Evolutionary conservation across 2,888 invertebrate species (phyloP).

Genomic region (Trachelus tabidus): DNA sequence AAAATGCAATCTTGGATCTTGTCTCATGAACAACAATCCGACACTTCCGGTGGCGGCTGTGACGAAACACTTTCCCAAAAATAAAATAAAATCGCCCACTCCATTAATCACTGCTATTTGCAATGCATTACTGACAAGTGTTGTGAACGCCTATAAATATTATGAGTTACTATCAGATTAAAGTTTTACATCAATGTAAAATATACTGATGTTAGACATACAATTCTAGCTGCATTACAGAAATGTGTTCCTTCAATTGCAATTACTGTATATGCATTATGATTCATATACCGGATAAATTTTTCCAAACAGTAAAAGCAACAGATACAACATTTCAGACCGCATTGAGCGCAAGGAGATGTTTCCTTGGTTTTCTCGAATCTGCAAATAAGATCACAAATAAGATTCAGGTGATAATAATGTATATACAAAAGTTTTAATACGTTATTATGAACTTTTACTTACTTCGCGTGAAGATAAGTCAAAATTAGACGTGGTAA

Average conservation of each 20-base stretch:
- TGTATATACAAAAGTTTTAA: neutral
- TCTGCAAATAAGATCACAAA: conserved; percentile 65
- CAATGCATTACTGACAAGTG: conserved; percentile 83
- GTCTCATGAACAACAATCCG: conserved; percentile 81
- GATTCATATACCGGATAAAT: conserved; percentile 91
- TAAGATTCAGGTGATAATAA: neutral
- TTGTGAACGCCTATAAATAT: conserved; percentile 81
- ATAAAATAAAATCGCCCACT: conserved; percentile 91
- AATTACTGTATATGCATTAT: conserved; percentile 94
- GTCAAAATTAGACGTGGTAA: conserved; percentile 89
- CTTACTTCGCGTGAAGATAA: conserved; percentile 90
- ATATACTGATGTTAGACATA: conserved; percentile 64
- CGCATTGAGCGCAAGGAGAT: conserved; percentile 80
- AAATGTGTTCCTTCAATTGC: conserved; percentile 92
- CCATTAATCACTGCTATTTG: conserved; percentile 93
- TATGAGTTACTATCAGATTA: conserved; percentile 21
- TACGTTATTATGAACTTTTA: conserved; percentile 31
- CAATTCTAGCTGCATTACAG: conserved; percentile 89
- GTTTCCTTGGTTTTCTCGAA: conserved; percentile 76
- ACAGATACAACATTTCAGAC: conserved; percentile 85
- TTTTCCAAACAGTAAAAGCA: conserved; percentile 92
- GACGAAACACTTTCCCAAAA: conserved; percentile 86
- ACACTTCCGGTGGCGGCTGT: conserved; percentile 85
- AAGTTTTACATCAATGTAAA: neutral
- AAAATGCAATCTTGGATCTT: conserved; percentile 80